Base-by-base conservation (phyloP, 2,113 vertebrate species). In the Catagonus wagneri region DNA sequence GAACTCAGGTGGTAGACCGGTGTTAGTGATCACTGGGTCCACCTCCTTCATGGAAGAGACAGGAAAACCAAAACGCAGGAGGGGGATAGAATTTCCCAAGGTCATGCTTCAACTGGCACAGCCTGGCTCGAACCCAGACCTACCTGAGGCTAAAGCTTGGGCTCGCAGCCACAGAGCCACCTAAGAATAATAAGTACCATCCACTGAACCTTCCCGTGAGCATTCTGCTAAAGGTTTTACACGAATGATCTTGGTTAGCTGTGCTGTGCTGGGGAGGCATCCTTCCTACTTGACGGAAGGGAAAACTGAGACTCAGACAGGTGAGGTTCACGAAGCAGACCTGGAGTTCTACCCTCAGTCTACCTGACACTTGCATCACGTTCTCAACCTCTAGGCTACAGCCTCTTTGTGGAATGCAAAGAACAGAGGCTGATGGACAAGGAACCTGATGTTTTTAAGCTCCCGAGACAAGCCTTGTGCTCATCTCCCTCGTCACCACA, bases 311-410 rank as follows among this genome's bases (percentile, higher is more conserved):
- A 17, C 27, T 19, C 4, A 16, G 68, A 22, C 27, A 69, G 74
- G 27, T 1, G 27, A 83, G 68, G 79, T 9, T 25, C 4, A 65
- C 0, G 19, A 69, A 36, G 72, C 14, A 23, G n/a, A 81, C n/a
- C 17, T 1, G 5, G 36, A 9, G 14, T 39, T 32, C 44, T n/a
- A 27, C 16, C 12, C 14, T 39, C 1, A 0, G 27, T 7, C 58
- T 27, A 19, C 68, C 4, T 32, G 74, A 69, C 19, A 63, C 6
- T 3, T 19, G 2, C 5, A 2, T 69, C 81, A 71, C 65, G 61
- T 63, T 74, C 27, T 36, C 39, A 39, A 25, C 54, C 34, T 16
- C 61, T 32, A 4, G 36, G 44, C 54, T 23, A 34, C 61, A 12
- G 19, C 39, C 86, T 76, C 27, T 84, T 60, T 2, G 11, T 71